Conservation (phyloP, 2,113 vertebrate species). For the Columba livia region DNA sequence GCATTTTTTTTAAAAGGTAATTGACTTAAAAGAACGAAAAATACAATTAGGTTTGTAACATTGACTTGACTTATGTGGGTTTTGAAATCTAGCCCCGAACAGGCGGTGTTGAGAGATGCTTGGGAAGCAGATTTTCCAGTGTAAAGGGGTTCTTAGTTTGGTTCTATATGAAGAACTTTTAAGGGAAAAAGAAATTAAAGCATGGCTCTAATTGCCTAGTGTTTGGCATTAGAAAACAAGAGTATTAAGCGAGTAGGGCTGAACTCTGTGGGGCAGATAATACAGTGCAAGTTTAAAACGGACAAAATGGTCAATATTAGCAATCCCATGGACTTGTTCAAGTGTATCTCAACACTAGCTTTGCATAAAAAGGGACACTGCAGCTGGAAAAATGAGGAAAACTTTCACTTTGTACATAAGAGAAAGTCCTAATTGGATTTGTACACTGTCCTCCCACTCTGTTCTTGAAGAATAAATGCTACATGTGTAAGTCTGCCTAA, state of each 20-base stretch:
- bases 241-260: slow-evolving; percentile 53
- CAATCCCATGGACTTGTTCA: slow-evolving; percentile 57
- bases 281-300: slow-evolving; percentile 12
- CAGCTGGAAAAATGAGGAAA: slow-evolving; percentile 78
- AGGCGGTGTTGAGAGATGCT: slow-evolving; percentile 92
- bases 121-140: slow-evolving; percentile 52
- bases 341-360: slow-evolving; percentile 80
- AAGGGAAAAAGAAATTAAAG: slow-evolving; percentile 29
- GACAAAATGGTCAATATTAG: slow-evolving; percentile 24
- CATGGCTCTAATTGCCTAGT: slow-evolving; percentile 48
- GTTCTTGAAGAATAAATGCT: slow-evolving; percentile 83
- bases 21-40: slow-evolving; percentile 68
- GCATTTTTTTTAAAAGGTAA: slow-evolving; percentile 67
- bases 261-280: slow-evolving; percentile 50
- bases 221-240: slow-evolving; percentile 38
- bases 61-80: slow-evolving; percentile 84
- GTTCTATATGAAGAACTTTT: slow-evolving; percentile 41
- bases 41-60: slow-evolving; percentile 74
- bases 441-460: slow-evolving; percentile 86
- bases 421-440: slow-evolving; percentile 86
- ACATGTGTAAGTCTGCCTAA: slow-evolving; percentile 94
- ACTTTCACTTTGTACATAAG: slow-evolving; percentile 86
- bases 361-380: slow-evolving; percentile 86
- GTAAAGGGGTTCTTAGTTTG: slow-evolving; percentile 5
- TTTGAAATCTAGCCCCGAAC: slow-evolving; percentile 99